These are phyloP conservation scores for Thysanoteuthis rhombus DNA, from an alignment of 2,888 invertebrate species.

Conservation along the genomic window DNA sequence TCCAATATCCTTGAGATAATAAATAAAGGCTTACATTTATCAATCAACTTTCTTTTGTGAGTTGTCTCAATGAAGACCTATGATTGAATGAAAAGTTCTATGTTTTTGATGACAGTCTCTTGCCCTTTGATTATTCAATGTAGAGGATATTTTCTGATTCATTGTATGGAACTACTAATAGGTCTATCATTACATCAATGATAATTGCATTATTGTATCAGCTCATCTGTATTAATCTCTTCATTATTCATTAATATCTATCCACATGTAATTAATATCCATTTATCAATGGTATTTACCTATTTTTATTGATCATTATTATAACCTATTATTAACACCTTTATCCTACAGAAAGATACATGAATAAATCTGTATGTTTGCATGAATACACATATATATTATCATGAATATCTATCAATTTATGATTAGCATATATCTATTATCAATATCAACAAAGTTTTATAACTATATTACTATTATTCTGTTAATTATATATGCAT, in stretches of 20 bases:
- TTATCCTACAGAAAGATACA: background rate
- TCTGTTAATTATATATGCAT: background rate
- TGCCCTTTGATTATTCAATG: background rate
- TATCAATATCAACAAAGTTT: too few relatives aligned
- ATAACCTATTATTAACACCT: background rate
- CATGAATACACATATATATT: too few relatives aligned
- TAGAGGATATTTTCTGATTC: background rate
- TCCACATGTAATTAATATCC: background rate
- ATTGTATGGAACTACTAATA: background rate
- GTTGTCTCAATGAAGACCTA: background rate
- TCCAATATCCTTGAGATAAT: background rate
- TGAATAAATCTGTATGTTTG: background rate
- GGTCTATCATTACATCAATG: background rate
- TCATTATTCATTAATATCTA: background rate
- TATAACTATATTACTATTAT: too few relatives aligned
- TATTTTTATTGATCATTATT: background rate
- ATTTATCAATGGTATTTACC: background rate
- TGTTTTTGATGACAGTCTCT: background rate
- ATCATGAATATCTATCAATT: too few relatives aligned
- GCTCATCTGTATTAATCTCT: background rate
- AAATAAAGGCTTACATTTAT: background rate
- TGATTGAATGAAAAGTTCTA: background rate
- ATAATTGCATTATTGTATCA: background rate
- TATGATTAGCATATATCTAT: too few relatives aligned
- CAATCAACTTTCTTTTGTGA: background rate